Evolutionary conservation across 1,140 invertebrate genomes (phyloP).

Genomic region (Wiebesia pumilae): DNA sequence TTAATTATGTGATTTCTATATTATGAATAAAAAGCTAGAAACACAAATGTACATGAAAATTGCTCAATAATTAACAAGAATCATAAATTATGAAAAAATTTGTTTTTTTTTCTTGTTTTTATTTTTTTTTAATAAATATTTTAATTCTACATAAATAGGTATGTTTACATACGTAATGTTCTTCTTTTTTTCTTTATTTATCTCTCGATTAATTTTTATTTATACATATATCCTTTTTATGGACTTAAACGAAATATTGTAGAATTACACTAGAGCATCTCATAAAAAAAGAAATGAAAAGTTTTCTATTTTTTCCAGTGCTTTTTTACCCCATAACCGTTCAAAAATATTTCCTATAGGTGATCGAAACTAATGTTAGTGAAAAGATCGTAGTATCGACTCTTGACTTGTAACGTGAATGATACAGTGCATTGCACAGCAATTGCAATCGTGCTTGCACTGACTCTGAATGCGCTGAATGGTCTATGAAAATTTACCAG

Average conservation of each 20-base stretch:
- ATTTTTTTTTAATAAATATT: no score
- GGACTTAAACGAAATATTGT: background rate
- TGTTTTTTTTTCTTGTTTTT: no score
- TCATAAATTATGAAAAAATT: no score
- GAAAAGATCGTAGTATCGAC: conserved; percentile 9
- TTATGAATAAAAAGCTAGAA: no score
- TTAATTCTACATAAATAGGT: no score
- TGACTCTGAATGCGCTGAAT: conserved; percentile 39
- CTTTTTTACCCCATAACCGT: conserved; percentile 11
- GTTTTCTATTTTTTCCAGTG: background rate
- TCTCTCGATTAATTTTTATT: no score
- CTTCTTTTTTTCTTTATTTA: no score
- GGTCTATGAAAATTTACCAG: conserved; percentile 56
- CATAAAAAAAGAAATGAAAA: background rate
- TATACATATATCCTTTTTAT: no score
- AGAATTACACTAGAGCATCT: background rate
- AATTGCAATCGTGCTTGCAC: background rate
- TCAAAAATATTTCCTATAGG: conserved; percentile 19
- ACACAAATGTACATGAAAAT: no score
- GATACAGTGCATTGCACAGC: background rate
- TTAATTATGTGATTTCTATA: no score
- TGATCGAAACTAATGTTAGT: conserved; percentile 26
- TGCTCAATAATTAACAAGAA: no score
- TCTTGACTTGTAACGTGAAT: background rate
- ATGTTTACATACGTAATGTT: no score